A percentile compares a stretch with the other conserved stretches of the same genome.
These are phyloP conservation scores for Hyalella azteca DNA, from an alignment of 2,888 invertebrate species.

Conservation along the genomic window DNA sequence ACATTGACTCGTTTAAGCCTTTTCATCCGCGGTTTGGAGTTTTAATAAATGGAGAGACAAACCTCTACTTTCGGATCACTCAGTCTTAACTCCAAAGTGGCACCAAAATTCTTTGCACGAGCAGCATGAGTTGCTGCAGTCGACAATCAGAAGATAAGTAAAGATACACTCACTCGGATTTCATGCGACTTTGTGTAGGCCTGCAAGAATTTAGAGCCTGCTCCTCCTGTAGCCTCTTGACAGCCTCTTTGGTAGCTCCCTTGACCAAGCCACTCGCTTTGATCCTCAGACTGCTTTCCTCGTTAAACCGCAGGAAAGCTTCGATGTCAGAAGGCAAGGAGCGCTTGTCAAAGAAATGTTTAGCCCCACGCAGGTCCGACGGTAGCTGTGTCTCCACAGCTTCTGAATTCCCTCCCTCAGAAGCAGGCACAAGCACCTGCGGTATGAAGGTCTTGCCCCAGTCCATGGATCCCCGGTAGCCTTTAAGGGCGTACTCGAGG, in stretches of 20 bases:
- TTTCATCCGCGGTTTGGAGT: too few species aligned
- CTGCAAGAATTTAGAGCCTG: background rate
- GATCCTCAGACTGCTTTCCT: conserved; percentile 5
- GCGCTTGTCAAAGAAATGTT: background rate
- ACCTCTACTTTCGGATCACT: too few species aligned
- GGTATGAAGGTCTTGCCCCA: background rate
- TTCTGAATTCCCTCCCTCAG: background rate
- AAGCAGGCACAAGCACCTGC: too few species aligned
- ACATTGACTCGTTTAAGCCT: too few species aligned
- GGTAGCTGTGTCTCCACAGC: background rate
- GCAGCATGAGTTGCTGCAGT: too few species aligned
- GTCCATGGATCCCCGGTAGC: background rate
- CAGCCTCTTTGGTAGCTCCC: background rate
- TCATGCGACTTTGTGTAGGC: background rate
- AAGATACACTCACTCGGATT: background rate
- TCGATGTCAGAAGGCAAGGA: background rate
- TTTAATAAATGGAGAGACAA: too few species aligned
- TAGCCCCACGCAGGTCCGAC: background rate
- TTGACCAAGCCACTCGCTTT: background rate
- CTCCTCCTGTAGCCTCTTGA: background rate
- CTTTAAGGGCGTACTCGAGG: background rate
- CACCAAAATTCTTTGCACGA: too few species aligned
- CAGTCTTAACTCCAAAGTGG: too few species aligned
- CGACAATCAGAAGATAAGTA: too few species aligned
- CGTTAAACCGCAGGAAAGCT: conserved; percentile 1